These are phyloP conservation scores for Digitonthophagus gazella DNA, from an alignment of 2,888 invertebrate species.

Conservation along the genomic window DNA sequence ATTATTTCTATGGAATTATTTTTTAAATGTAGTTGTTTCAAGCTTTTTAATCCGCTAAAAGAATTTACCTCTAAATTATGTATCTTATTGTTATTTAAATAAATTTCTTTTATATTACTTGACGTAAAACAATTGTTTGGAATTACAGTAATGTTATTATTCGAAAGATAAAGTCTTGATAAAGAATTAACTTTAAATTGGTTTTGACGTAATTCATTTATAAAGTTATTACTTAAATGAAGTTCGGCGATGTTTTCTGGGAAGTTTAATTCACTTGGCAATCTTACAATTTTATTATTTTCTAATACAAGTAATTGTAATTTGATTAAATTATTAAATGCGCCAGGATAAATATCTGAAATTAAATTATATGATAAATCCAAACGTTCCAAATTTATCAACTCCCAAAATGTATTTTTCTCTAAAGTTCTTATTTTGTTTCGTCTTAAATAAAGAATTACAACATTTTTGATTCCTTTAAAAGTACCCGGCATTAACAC, in stretches of 20 bases:
- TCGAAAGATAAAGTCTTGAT: neutral
- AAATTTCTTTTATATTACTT: neutral
- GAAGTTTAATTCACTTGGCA: neutral
- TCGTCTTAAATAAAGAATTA: constrained; percentile 38
- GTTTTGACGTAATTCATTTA: neutral
- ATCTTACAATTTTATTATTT: constrained; percentile 37
- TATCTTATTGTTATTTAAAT: neutral
- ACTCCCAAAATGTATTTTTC: constrained; percentile 35
- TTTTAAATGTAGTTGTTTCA: constrained; percentile 39
- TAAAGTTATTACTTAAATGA: neutral
- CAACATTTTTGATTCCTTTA: constrained; percentile 44
- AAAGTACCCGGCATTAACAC: constrained; percentile 44
- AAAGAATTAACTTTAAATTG: neutral
- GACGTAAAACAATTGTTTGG: neutral
- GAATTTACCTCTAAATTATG: constrained; percentile 36
- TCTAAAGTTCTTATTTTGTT: constrained; percentile 39
- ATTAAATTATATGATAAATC: constrained; percentile 43
- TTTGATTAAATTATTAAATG: constrained; percentile 40
- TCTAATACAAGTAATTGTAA: constrained; percentile 44
- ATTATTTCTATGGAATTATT: neutral
- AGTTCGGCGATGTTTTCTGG: neutral
- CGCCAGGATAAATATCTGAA: constrained; percentile 33
- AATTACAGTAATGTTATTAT: neutral
- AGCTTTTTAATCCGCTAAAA: constrained; percentile 38
- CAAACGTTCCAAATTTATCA: constrained; percentile 35